These are phyloP conservation scores for Strigamia transsilvanica DNA, from an alignment of 2,888 invertebrate species.

Conservation along the genomic window DNA sequence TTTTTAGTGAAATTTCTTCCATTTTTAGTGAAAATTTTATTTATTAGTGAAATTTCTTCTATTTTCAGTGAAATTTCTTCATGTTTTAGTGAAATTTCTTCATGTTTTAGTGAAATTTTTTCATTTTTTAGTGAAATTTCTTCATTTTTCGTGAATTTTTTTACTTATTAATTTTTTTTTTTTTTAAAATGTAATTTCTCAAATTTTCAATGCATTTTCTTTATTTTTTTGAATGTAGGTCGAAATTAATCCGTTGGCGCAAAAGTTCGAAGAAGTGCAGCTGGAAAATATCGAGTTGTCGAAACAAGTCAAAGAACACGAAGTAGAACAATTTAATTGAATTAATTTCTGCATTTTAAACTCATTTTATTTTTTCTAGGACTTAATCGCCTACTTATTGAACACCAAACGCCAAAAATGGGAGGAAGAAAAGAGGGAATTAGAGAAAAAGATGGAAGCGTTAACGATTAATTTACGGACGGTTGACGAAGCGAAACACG, in stretches of 20 bases:
- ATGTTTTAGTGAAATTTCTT: no score
- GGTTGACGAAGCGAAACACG: not conserved
- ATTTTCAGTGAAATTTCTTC: not conserved
- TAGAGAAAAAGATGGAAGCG: not conserved
- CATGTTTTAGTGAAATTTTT: no score
- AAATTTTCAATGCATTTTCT: not conserved
- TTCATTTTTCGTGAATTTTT: no score
- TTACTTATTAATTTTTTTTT: no score
- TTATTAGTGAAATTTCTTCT: not conserved
- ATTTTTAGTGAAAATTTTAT: no score
- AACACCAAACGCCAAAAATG: not conserved
- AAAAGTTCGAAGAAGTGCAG: not conserved
- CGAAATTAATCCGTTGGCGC: not conserved
- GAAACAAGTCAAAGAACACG: conserved; percentile 3
- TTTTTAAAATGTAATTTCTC: no score
- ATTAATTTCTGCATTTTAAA: not conserved
- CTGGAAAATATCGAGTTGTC: not conserved
- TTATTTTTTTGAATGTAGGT: not conserved
- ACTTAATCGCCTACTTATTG: not conserved
- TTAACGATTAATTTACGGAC: not conserved
- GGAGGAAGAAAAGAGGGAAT: not conserved
- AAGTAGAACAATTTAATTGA: not conserved
- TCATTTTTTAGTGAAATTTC: no score
- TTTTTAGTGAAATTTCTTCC: not conserved
- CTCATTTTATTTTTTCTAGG: not conserved